phyloP scores from a whole-genome alignment of 2,113 vertebrate genomes.

The Lipophrys pholis region DNA sequence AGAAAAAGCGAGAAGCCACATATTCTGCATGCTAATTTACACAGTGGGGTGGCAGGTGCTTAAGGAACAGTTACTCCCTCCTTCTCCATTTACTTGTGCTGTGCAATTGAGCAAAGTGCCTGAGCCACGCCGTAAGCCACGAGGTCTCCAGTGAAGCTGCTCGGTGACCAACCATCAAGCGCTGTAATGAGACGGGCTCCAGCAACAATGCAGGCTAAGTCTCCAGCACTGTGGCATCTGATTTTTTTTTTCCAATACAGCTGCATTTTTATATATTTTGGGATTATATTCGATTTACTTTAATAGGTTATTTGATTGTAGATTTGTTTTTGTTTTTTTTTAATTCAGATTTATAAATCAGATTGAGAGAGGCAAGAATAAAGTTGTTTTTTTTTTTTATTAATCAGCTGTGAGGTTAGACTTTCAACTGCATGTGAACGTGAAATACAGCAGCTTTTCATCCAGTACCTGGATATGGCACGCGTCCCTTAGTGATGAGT shows the following conservation, averaged over 20 bases:
- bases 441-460: background rate
- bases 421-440: too few relatives aligned
- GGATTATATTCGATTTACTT: too few relatives aligned
- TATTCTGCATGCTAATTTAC: slow-evolving; percentile 25
- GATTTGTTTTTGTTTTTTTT: too few relatives aligned
- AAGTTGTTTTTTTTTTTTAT: too few relatives aligned
- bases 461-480: slow-evolving; percentile 96
- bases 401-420: too few relatives aligned
- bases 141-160: background rate
- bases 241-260: background rate
- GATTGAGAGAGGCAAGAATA: too few relatives aligned
- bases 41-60: slow-evolving; percentile 15
- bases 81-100: slow-evolving; percentile 5
- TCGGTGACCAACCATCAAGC: background rate
- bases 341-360: too few relatives aligned
- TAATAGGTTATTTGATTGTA: too few relatives aligned
- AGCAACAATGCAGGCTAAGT: slow-evolving; percentile 4
- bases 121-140: too few relatives aligned
- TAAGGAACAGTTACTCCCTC: background rate
- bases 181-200: background rate
- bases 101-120: background rate
- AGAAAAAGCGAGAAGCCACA: background rate
- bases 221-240: background rate
- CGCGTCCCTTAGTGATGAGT: slow-evolving; percentile 95
- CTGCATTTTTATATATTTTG: background rate